Percentiles rank a stretch among this genome's conserved stretches.
phyloP scores from a whole-genome alignment of 2,888 invertebrate species.

The Himalopsyche japonica region DNA sequence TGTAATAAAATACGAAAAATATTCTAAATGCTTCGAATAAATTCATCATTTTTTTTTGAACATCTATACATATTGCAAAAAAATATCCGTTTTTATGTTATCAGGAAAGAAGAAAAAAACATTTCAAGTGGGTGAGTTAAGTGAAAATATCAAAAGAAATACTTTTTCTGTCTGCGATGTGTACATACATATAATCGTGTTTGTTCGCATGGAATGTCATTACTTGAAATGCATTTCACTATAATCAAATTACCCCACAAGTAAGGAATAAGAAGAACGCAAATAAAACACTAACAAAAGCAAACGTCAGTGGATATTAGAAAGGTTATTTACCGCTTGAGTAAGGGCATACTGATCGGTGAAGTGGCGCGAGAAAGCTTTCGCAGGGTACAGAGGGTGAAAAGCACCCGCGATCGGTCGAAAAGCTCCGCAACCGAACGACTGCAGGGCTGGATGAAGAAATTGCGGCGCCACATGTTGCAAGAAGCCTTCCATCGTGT shows the following conservation, averaged over 20 bases:
- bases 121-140: too few species aligned
- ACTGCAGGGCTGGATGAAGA: slow-evolving; percentile 58
- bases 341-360: slow-evolving; percentile 59
- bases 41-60: too few species aligned
- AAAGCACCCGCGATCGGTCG: slow-evolving; percentile 59
- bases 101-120: too few species aligned
- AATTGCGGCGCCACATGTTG: slow-evolving; percentile 62
- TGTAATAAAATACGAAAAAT: too few species aligned
- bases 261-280: not conserved
- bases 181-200: not conserved
- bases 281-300: not conserved
- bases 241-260: not conserved
- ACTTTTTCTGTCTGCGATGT: not conserved
- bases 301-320: not conserved
- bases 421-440: slow-evolving; percentile 59
- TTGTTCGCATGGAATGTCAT: not conserved
- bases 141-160: too few species aligned
- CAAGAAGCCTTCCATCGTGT: slow-evolving; percentile 57
- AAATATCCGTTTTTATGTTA: too few species aligned
- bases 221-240: not conserved
- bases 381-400: slow-evolving; percentile 58
- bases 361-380: slow-evolving; percentile 57
- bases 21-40: too few species aligned
- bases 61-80: too few species aligned
- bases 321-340: slow-evolving; percentile 43